These are phyloP conservation scores for Rallus limicola DNA, from an alignment of 2,113 vertebrate species.

Conservation along the genomic window DNA sequence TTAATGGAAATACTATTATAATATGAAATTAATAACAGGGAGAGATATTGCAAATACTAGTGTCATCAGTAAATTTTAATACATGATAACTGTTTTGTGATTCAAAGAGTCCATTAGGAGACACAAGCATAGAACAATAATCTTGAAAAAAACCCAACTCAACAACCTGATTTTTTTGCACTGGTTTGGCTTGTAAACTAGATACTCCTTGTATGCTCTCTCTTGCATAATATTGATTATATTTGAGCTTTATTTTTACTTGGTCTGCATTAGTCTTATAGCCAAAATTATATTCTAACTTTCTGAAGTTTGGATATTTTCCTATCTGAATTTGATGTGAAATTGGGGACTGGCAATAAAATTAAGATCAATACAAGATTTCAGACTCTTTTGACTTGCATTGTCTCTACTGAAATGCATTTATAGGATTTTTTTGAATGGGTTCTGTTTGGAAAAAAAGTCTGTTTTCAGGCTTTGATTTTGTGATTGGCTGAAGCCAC, in stretches of 20 bases:
- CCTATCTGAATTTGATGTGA: background rate
- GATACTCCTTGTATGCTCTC: background rate
- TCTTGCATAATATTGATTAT: background rate
- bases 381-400: background rate
- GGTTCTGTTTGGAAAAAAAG: background rate
- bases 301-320: background rate
- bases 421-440: background rate
- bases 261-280: background rate
- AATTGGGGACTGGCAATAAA: background rate
- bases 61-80: background rate
- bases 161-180: background rate
- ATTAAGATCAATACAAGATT: background rate
- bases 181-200: background rate
- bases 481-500: background rate
- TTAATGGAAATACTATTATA: background rate
- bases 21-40: background rate
- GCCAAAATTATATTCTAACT: background rate
- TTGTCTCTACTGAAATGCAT: background rate
- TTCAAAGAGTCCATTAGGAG: background rate
- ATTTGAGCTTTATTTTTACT: background rate
- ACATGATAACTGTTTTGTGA: background rate
- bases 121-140: background rate
- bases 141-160: accelerated
- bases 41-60: background rate
- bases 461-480: background rate